These are phyloP conservation scores for Drosophila robusta DNA, from an alignment of 2,888 invertebrate genomes.

Conservation along the genomic window DNA sequence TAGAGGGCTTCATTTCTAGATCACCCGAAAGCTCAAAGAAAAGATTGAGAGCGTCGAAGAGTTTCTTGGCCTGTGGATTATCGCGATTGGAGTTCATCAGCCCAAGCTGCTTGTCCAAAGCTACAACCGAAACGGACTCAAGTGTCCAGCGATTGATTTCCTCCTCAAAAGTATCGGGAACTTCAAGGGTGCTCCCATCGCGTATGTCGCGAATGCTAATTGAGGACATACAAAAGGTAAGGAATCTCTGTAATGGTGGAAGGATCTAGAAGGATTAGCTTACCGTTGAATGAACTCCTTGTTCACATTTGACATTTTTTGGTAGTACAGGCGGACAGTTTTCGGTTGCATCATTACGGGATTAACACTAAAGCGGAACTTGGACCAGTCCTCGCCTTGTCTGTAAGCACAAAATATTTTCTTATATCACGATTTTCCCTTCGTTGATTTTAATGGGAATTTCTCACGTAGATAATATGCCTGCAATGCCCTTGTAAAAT, in stretches of 20 bases:
- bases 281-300: conserved; percentile 72
- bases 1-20: conserved; percentile 55
- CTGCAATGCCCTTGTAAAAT: conserved; percentile 65
- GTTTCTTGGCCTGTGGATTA: conserved; percentile 55
- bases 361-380: conserved; percentile 88
- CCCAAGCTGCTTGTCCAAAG: conserved; percentile 83
- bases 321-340: conserved; percentile 86
- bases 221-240: neutral
- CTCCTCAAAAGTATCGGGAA: conserved; percentile 85
- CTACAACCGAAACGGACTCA: conserved; percentile 86
- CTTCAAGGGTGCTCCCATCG: conserved; percentile 77
- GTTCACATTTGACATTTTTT: conserved; percentile 86
- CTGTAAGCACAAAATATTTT: conserved; percentile 14
- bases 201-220: conserved; percentile 64
- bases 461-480: conserved; percentile 69
- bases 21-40: conserved; percentile 37
- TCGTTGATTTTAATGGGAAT: too few species aligned
- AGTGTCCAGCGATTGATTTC: conserved; percentile 87
- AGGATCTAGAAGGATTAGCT: neutral
- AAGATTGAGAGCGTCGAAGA: conserved; percentile 50
- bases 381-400: conserved; percentile 87
- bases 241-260: fast-evolving
- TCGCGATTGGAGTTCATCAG: conserved; percentile 60
- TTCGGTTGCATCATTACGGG: conserved; percentile 88
- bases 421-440: neutral